phyloP scores from a whole-genome alignment of 2,888 invertebrate genomes.

The Ophraella communa region DNA sequence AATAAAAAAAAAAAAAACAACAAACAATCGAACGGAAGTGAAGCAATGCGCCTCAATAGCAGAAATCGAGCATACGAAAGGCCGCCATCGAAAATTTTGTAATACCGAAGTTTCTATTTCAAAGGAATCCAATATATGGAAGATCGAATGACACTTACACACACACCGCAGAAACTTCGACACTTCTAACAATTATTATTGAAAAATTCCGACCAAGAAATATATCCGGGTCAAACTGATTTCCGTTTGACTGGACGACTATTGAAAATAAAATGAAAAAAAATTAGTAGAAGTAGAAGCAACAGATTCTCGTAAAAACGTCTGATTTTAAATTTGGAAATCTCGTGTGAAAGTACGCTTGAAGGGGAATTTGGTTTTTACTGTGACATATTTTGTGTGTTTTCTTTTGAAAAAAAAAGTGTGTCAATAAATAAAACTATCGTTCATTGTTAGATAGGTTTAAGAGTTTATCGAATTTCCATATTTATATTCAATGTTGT shows the following conservation, averaged over 20 bases:
- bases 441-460: too few relatives aligned
- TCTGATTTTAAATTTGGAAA: not conserved
- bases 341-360: too few relatives aligned
- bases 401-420: too few relatives aligned
- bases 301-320: not conserved
- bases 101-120: constrained; percentile 34
- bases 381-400: too few relatives aligned
- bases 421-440: too few relatives aligned
- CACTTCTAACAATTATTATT: constrained; percentile 34
- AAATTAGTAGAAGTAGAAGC: not conserved
- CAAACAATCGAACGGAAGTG: constrained; percentile 13
- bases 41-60: constrained; percentile 30
- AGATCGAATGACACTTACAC: constrained; percentile 26
- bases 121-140: constrained; percentile 37
- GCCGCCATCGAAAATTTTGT: constrained; percentile 28
- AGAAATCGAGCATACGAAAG: constrained; percentile 10
- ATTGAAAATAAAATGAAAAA: too few relatives aligned
- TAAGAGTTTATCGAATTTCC: too few relatives aligned
- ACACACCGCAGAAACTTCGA: constrained; percentile 29
- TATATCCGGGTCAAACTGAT: constrained; percentile 16
- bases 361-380: too few relatives aligned
- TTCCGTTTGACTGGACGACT: constrained; percentile 13
- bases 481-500: too few relatives aligned
- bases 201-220: constrained; percentile 29
- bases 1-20: constrained; percentile 17